phyloP scores from a whole-genome alignment of 2,113 vertebrate species.

The Sinocyclocheilus rhinocerous region DNA sequence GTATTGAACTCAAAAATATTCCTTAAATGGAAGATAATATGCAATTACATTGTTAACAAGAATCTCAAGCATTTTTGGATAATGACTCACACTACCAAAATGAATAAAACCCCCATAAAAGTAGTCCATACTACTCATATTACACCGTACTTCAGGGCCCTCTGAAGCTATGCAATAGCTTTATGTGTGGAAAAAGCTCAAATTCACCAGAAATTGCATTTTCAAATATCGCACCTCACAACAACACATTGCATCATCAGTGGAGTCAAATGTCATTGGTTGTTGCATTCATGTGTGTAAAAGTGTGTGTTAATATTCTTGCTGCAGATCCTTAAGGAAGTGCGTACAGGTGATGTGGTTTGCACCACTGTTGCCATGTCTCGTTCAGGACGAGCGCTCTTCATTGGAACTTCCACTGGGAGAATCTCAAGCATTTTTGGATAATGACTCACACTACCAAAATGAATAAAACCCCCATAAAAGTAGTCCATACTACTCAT shows the following conservation, averaged over 20 bases:
- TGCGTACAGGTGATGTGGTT: conserved; percentile 74
- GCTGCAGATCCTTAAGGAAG: conserved; percentile 83
- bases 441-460: too few relatives aligned
- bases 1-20: too few relatives aligned
- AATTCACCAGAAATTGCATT: background rate
- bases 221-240: background rate
- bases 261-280: background rate
- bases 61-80: too few relatives aligned
- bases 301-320: background rate
- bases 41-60: too few relatives aligned
- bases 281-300: background rate
- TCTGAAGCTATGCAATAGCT: background rate
- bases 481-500: too few relatives aligned
- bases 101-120: too few relatives aligned
- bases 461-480: too few relatives aligned
- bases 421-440: too few relatives aligned
- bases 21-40: too few relatives aligned
- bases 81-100: too few relatives aligned
- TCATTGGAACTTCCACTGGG: conserved; percentile 86
- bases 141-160: too few relatives aligned
- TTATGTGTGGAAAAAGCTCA: background rate
- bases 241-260: background rate
- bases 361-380: conserved; percentile 84
- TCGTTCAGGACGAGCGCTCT: conserved; percentile 81
- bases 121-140: too few relatives aligned